Conservation (phyloP, 1,140 invertebrate genomes). For the Penaeus indicus region DNA sequence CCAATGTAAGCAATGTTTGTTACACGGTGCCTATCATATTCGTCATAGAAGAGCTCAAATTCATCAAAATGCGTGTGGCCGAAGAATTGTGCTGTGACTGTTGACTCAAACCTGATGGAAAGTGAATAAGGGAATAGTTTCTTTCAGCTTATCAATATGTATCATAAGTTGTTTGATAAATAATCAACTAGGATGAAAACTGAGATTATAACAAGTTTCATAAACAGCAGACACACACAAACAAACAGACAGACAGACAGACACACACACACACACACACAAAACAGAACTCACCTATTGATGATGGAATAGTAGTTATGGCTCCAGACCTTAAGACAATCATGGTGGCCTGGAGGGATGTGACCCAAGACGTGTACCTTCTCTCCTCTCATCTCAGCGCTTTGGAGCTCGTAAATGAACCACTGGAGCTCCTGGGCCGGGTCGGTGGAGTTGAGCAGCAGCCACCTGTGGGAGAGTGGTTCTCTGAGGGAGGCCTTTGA, state of each 20-base stretch:
- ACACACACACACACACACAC: no score
- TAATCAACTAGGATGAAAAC: no score
- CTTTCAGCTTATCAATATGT: background rate
- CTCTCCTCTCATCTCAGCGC: slow-evolving; percentile 92
- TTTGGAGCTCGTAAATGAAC: slow-evolving; percentile 94
- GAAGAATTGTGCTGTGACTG: slow-evolving; percentile 94
- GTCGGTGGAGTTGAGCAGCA: slow-evolving; percentile 96
- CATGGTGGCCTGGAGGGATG: slow-evolving; percentile 94
- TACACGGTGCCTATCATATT: slow-evolving; percentile 82
- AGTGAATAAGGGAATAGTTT: background rate
- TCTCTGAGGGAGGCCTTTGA: no score
- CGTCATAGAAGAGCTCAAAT: slow-evolving; percentile 94
- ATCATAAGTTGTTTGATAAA: no score
- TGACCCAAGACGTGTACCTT: slow-evolving; percentile 98
- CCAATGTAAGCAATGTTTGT: slow-evolving; percentile 91
- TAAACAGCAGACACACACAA: no score
- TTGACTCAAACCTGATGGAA: slow-evolving; percentile 82
- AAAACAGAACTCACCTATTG: slow-evolving; percentile 75
- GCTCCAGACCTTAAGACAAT: slow-evolving; percentile 94
- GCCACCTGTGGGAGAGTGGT: slow-evolving; percentile 75
- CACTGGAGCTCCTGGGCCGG: slow-evolving; percentile 95
- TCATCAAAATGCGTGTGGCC: slow-evolving; percentile 96
- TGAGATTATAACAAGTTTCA: no score
- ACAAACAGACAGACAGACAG: no score
- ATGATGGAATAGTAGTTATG: slow-evolving; percentile 92